Percentiles rank a stretch among this genome's conserved stretches.
phyloP scores from a whole-genome alignment of 2,888 invertebrate species.

The Mantis religiosa region DNA sequence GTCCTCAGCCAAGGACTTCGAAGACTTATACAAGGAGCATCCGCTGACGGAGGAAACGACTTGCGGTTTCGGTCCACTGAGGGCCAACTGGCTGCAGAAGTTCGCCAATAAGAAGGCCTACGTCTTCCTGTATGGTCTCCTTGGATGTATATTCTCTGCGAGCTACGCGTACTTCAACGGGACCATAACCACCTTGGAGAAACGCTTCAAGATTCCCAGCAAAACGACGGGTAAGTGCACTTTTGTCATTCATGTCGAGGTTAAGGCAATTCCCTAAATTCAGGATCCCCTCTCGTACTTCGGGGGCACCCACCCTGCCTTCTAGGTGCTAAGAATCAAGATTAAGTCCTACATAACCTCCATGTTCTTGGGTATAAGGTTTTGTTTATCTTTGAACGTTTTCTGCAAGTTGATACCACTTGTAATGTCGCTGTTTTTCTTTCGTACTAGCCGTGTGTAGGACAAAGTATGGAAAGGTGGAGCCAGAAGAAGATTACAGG shows the following conservation, averaged over 20 bases:
- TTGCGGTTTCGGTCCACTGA: constrained; percentile 60
- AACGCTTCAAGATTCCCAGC: constrained; percentile 68
- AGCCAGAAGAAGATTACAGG: too few species aligned
- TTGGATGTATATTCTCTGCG: constrained; percentile 65
- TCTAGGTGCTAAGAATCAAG: too few species aligned
- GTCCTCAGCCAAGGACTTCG: constrained; percentile 32
- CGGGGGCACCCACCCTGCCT: too few species aligned
- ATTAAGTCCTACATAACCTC: too few species aligned
- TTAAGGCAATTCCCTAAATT: too few species aligned
- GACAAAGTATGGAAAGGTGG: too few species aligned
- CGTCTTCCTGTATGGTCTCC: constrained; percentile 60
- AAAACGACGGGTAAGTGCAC: constrained; percentile 57
- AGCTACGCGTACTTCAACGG: constrained; percentile 68
- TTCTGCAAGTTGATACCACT: too few species aligned
- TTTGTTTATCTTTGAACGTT: too few species aligned
- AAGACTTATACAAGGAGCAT: constrained; percentile 49
- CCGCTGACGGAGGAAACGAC: constrained; percentile 58
- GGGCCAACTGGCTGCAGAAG: constrained; percentile 55
- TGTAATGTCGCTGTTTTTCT: too few species aligned
- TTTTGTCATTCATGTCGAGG: not conserved
- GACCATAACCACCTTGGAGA: constrained; percentile 70
- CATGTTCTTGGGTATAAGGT: too few species aligned
- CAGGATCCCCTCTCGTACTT: too few species aligned
- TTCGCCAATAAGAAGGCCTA: constrained; percentile 56
- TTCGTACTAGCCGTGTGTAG: too few species aligned